Percentiles rank a stretch among this genome's conserved stretches.
Evolutionary conservation across 2,113 vertebrate species (phyloP).

Genomic region (Abramis brama): DNA sequence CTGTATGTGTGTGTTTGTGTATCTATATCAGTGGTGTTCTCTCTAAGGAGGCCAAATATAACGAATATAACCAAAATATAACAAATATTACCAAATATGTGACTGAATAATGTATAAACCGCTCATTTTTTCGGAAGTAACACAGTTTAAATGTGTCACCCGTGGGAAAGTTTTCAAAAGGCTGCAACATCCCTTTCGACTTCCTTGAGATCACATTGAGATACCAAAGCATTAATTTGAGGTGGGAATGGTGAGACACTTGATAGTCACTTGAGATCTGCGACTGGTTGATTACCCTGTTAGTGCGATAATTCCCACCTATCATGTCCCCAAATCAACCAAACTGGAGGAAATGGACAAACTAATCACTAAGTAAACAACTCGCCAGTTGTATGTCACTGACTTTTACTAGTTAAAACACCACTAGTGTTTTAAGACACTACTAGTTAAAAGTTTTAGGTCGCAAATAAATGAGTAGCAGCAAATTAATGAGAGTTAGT

Average conservation of each 20-base stretch:
- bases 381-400: not conserved
- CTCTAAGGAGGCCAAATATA: not conserved
- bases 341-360: not conserved
- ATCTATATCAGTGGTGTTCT: not conserved
- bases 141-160: not conserved
- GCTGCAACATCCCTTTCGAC: not conserved
- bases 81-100: slow-evolving; percentile 4
- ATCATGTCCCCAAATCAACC: not conserved
- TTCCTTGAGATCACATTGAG: not conserved
- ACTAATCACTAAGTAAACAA: not conserved
- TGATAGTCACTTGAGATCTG: not conserved
- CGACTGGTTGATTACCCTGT: not conserved
- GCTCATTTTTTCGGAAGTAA: not conserved
- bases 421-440: no score
- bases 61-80: not conserved
- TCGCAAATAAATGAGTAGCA: no score
- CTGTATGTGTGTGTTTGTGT: not conserved
- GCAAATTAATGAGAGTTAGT: no score
- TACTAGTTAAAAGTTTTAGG: no score
- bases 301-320: not conserved
- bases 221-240: not conserved
- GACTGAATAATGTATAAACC: not conserved
- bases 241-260: not conserved
- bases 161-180: not conserved
- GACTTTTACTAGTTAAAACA: no score